Base-by-base conservation (phyloP, 2,113 vertebrate species). In the Galbula dea region DNA sequence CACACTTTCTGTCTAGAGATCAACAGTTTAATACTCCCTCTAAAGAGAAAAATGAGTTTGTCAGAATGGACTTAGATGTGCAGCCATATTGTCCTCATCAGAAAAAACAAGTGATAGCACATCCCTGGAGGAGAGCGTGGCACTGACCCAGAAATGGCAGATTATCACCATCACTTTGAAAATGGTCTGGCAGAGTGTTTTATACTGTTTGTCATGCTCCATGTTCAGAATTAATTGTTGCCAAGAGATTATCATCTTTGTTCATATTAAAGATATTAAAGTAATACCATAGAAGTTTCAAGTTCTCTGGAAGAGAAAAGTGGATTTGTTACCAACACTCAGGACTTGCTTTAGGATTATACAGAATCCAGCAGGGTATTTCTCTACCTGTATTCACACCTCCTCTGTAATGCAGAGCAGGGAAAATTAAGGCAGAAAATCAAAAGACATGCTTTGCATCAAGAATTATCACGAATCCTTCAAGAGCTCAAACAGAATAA, bases 201-300 rank as follows among this genome's bases (percentile, higher is more conserved):
- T 34, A 21, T 36, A 32, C 48, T 41, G 59, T 89, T 79, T 90
- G 46, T 81, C 88, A 81, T 43, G 61, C 43, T 81, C 30, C 21
- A 15, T 27, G 52, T 52, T 77, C 72, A 83, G 82, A 75, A 83
- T 73, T 94, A 89, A 86, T 77, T 88, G 51, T 48, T 94, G 90
- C 72, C 72, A 81, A 63, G 63, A 95, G 86, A 91, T 95, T 94
- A 88, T 41, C 34, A 83, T 74, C 83, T 90, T 77, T 55, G 55
- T 59, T 71, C 51, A 81, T 83, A 86, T 86, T 62, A 77, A 91
- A 93, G 65, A 83, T 54, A 82, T 23, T 85, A 86, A 89, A 82
- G 86, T 75, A 94, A 73, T 45, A 71, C 43, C 36, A 12, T 3
- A 21, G 58, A 86, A 93, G 27, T 52, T 86, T 69, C 68, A 88